Conservation (phyloP, 2,888 invertebrate genomes). For the Steinernema scapterisci region DNA sequence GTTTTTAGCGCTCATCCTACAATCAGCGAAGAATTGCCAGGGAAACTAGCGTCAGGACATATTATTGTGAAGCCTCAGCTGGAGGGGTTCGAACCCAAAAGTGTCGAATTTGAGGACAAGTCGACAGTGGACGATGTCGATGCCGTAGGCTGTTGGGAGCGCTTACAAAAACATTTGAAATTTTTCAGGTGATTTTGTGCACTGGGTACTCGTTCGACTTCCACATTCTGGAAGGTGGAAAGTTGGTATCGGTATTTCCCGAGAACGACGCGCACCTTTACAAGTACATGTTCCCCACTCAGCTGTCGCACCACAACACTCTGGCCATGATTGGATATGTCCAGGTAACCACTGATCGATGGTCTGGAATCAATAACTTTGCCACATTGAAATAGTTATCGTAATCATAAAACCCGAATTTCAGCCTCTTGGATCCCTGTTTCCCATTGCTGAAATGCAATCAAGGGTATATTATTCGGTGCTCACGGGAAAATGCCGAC, state of each 20-base stretch:
- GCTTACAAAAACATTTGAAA: neutral
- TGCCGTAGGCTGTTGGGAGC: constrained; percentile 40
- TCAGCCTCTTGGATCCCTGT: constrained; percentile 36
- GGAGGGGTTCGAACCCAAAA: constrained; percentile 49
- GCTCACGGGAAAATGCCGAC: constrained; percentile 36
- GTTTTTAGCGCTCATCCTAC: constrained; percentile 33
- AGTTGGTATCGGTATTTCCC: constrained; percentile 37
- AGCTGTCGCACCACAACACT: constrained; percentile 49
- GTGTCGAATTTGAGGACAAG: constrained; percentile 56
- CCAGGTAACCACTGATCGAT: constrained; percentile 40
- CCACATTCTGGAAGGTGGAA: constrained; percentile 49
- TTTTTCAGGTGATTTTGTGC: constrained; percentile 51
- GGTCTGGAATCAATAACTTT: no score
- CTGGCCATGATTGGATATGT: constrained; percentile 59
- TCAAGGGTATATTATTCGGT: constrained; percentile 44
- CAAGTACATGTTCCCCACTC: constrained; percentile 56
- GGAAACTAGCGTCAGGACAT: constrained; percentile 66
- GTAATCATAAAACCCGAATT: neutral
- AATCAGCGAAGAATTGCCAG: constrained; percentile 69
- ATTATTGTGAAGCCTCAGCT: constrained; percentile 46
- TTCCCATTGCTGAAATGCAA: constrained; percentile 41
- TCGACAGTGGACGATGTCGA: constrained; percentile 54
- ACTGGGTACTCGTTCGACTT: constrained; percentile 55
- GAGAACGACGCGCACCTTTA: constrained; percentile 58
- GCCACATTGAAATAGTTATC: neutral